A percentile compares a stretch with the other conserved stretches of the same genome.
Conservation (phyloP, 2,888 invertebrate genomes). For the Alcis repandata region DNA sequence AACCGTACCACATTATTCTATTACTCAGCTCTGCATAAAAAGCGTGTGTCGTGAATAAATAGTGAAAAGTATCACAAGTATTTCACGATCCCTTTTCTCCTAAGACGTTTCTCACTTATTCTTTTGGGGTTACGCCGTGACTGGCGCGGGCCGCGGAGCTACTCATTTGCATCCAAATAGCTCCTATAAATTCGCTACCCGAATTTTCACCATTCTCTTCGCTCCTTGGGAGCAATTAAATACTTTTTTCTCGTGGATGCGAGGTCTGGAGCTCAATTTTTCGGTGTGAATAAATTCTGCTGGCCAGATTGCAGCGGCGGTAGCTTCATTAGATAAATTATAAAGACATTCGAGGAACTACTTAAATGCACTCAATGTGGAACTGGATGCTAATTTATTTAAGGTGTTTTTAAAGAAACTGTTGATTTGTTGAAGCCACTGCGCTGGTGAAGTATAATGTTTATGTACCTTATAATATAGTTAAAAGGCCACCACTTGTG, state of each 20-base stretch:
- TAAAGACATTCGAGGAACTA: slow-evolving; percentile 58
- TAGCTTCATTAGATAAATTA: slow-evolving; percentile 75
- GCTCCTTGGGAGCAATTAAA: slow-evolving; percentile 85
- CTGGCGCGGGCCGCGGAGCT: slow-evolving; percentile 75
- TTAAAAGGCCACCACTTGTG: too few species aligned
- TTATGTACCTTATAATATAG: too few species aligned
- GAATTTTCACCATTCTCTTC: slow-evolving; percentile 83
- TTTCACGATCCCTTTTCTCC: slow-evolving; percentile 73
- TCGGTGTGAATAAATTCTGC: slow-evolving; percentile 76
- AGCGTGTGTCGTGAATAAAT: slow-evolving; percentile 70
- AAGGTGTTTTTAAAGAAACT: too few species aligned
- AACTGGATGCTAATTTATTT: too few species aligned
- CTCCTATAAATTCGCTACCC: slow-evolving; percentile 85
- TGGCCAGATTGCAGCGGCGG: slow-evolving; percentile 75
- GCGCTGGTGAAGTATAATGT: too few species aligned
- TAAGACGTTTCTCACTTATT: slow-evolving; percentile 83
- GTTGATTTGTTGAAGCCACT: background rate
- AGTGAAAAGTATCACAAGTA: slow-evolving; percentile 69
- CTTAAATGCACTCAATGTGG: slow-evolving; percentile 29
- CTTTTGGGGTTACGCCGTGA: slow-evolving; percentile 79
- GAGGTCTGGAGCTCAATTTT: slow-evolving; percentile 67
- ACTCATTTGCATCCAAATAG: slow-evolving; percentile 86
- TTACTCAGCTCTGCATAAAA: slow-evolving; percentile 57
- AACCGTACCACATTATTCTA: slow-evolving; percentile 56
- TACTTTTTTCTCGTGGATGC: slow-evolving; percentile 77